These are phyloP conservation scores for Falco berigora DNA, from an alignment of 2,797 vertebrate species.

Conservation along the genomic window DNA sequence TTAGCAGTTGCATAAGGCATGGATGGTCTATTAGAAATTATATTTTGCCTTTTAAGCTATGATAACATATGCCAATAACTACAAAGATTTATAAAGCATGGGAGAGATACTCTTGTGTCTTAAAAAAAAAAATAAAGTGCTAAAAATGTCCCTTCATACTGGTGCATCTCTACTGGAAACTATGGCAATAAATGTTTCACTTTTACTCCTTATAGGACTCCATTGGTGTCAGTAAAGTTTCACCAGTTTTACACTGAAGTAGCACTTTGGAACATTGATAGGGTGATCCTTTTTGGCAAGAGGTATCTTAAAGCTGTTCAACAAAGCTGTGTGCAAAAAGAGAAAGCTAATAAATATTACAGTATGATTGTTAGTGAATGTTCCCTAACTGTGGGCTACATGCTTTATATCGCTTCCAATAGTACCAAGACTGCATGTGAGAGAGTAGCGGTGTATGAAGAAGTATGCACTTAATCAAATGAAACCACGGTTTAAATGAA, in stretches of 20 bases:
- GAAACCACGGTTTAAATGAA: background rate
- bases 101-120: background rate
- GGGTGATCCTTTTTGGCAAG: conserved; percentile 50
- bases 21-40: background rate
- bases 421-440: background rate
- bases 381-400: background rate
- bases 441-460: background rate
- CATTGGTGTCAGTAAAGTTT: background rate
- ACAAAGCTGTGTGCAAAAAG: conserved; percentile 8
- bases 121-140: conserved; percentile 28
- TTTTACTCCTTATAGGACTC: background rate
- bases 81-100: background rate
- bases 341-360: conserved; percentile 1
- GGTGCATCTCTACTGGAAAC: background rate
- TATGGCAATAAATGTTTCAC: background rate
- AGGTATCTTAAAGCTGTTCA: conserved; percentile 50
- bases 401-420: background rate
- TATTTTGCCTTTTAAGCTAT: background rate
- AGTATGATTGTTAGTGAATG: background rate
- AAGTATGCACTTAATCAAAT: background rate
- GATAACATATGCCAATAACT: background rate
- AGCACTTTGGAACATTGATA: conserved; percentile 30
- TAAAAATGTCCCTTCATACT: conserved; percentile 13
- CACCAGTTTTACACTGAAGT: background rate
- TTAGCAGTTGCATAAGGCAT: conserved; percentile 34